Base-by-base conservation (phyloP, 2,888 invertebrate species). In the Drosophila nr. perissopoda region DNA sequence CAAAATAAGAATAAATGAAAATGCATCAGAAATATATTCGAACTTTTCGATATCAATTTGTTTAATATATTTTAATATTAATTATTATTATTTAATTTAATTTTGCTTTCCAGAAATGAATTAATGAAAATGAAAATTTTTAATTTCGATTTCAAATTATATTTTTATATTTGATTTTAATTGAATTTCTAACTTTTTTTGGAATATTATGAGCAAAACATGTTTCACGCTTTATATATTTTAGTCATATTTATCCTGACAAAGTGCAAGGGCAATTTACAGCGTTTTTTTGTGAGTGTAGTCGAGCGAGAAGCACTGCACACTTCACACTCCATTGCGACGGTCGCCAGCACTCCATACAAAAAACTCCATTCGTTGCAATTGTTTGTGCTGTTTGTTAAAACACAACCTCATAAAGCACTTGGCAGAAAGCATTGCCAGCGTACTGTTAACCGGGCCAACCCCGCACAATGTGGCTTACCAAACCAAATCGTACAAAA, bases 321-420 rank as follows among this genome's bases (percentile, higher is more conserved):
- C 42, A 21, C 16, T 21, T 42, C 42, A 69, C 76, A 75, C 78
- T 77, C 75, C 76, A 85, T 72, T 71, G 25, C 66, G 76, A 63
- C 63, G 62, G 70, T 38, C 27, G 38, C 27, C 76, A 48, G 67
- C 83, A 88, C 81, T 83, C 70, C 74, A 66, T 72, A 83, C 76
- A 87, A 86, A 86, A 89, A 70, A 89, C 74, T 74, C 76, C 72
- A 29, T 74, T 73, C 66, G 71, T 59, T 68, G 71, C 89, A 89
- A 84, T 84, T 89, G 85, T 85, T 77, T 74, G 67, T 72, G 62
- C 84, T 80, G 85, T 86, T 87, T 75, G 79, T 73, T 79, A 70
- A 87, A 84, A 89, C 75, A 76, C 73, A 89, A 74, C 64, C 82
- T 70, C 74, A 76, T 76, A 75, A 74, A 87, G 67, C 82, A 83